These are phyloP conservation scores for Pocota personata DNA, from an alignment of 2,888 invertebrate genomes.

Conservation along the genomic window DNA sequence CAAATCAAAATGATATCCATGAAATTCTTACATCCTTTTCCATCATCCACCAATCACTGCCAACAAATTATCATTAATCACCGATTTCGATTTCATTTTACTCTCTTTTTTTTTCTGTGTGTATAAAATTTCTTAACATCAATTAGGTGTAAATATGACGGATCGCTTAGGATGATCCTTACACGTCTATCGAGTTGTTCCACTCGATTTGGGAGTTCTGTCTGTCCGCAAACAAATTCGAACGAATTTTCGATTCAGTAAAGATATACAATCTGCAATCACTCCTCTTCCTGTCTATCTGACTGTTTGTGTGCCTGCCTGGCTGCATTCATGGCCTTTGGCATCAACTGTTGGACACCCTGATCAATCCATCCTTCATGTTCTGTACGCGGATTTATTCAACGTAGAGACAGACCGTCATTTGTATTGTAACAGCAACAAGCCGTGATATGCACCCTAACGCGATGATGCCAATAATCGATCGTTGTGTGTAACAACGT, in stretches of 20 bases:
- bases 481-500: conserved; percentile 65
- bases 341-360: conserved; percentile 72
- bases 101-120: neutral
- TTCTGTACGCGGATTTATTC: conserved; percentile 51
- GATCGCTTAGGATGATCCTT: conserved; percentile 69
- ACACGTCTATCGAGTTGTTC: conserved; percentile 55
- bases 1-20: conserved; percentile 72
- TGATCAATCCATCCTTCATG: conserved; percentile 64
- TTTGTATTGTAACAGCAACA: conserved; percentile 49
- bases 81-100: conserved; percentile 48
- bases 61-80: conserved; percentile 72
- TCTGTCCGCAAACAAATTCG: conserved; percentile 56
- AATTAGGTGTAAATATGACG: conserved; percentile 74
- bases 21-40: conserved; percentile 72
- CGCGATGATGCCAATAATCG: conserved; percentile 73
- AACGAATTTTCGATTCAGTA: conserved; percentile 57
- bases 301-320: conserved; percentile 13
- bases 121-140: conserved; percentile 60
- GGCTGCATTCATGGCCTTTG: conserved; percentile 71
- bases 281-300: conserved; percentile 70
- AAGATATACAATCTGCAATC: conserved; percentile 60
- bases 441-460: conserved; percentile 70
- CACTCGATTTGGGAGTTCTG: conserved; percentile 48
- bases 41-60: conserved; percentile 71
- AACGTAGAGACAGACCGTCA: conserved; percentile 16